A percentile compares a stretch with the other conserved stretches of the same genome.
Conservation (phyloP, 1,140 invertebrate genomes). For the Trialeurodes vaporariorum region DNA sequence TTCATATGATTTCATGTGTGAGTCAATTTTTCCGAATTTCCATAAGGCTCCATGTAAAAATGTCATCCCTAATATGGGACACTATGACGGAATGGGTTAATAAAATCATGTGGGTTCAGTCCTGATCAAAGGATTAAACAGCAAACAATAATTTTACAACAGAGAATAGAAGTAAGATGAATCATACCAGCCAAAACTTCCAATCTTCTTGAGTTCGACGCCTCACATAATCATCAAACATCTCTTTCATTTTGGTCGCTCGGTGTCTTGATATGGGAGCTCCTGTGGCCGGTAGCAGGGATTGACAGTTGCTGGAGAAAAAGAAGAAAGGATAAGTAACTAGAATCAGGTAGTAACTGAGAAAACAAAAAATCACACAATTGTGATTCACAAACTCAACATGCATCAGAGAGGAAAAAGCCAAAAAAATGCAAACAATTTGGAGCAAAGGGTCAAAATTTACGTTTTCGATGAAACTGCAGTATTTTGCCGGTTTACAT, state of each 20-base stretch:
- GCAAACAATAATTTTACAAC: conserved; percentile 6
- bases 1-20: too few species aligned
- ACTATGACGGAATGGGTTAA: too few species aligned
- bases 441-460: too few species aligned
- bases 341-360: neutral
- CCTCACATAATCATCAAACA: conserved; percentile 86
- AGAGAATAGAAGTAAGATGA: too few species aligned
- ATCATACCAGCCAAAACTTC: conserved; percentile 99
- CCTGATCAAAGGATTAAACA: conserved; percentile 4
- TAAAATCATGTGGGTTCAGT: neutral
- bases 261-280: conserved; percentile 81
- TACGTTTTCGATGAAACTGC: too few species aligned
- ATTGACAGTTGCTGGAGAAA: conserved; percentile 71
- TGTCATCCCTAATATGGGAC: too few species aligned
- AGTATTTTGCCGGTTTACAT: too few species aligned
- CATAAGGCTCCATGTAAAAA: too few species aligned
- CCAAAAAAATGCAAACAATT: too few species aligned
- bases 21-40: too few species aligned
- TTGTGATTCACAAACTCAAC: too few species aligned
- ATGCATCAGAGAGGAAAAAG: too few species aligned
- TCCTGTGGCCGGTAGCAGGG: conserved; percentile 87
- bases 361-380: neutral
- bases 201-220: conserved; percentile 79
- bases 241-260: conserved; percentile 85
- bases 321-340: conserved; percentile 20